Conservation (phyloP, 2,113 vertebrate species). For the Hoplias malabaricus region DNA sequence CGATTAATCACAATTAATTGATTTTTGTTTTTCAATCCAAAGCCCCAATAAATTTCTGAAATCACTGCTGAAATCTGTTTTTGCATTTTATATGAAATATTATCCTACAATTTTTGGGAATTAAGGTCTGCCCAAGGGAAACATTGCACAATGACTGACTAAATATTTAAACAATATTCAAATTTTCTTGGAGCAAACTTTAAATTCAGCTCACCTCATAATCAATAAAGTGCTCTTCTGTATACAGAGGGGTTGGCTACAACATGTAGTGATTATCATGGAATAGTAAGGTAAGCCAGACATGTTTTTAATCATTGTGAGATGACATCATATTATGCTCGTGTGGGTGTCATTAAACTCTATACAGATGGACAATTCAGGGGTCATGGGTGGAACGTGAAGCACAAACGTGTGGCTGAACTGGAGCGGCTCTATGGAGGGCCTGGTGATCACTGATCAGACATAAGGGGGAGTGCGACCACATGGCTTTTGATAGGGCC, state of each 20-base stretch:
- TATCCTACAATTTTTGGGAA: too few species aligned
- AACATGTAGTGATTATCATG: not conserved
- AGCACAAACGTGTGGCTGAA: constrained; percentile 60
- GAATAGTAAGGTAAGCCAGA: constrained; percentile 15
- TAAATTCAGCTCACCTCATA: not conserved
- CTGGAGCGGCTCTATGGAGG: constrained; percentile 33
- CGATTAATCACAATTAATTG: too few species aligned
- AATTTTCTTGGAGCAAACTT: not conserved
- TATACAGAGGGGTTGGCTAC: not conserved
- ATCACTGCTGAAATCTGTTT: too few species aligned
- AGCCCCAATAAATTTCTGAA: too few species aligned
- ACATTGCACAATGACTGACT: too few species aligned
- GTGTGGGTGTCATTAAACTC: constrained; percentile 31
- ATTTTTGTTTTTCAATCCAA: too few species aligned
- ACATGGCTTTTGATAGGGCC: constrained; percentile 50
- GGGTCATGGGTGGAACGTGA: constrained; percentile 62
- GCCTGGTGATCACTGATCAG: constrained; percentile 57
- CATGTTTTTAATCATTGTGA: constrained; percentile 10
- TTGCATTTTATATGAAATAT: too few species aligned
- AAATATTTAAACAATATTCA: too few species aligned
- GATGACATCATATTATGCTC: constrained; percentile 22
- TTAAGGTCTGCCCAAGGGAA: too few species aligned
- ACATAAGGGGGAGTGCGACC: constrained; percentile 26
- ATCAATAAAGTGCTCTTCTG: too few species aligned
- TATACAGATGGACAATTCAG: constrained; percentile 41